A percentile compares a stretch with the other conserved stretches of the same genome.
Conservation (phyloP, 2,113 vertebrate species). For the Corythoichthys haematopterus region DNA sequence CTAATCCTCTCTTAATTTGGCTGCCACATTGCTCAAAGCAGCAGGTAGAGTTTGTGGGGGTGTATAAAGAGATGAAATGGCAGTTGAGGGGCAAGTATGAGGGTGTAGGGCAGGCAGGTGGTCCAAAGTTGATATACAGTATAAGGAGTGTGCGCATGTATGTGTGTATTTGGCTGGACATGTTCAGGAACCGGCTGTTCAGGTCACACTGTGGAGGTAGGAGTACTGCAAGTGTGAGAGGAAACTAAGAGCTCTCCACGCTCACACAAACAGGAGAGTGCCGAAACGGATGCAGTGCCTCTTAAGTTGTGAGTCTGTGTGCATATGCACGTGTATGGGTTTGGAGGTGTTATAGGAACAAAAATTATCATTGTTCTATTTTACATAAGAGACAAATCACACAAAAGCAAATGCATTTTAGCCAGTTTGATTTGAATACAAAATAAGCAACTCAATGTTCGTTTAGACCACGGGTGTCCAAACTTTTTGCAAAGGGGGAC, state of each 20-base stretch:
- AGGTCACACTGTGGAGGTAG: slow-evolving; percentile 46
- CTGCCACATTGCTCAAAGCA: slow-evolving; percentile 47
- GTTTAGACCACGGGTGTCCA: no score
- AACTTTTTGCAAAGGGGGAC: no score
- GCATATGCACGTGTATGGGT: not conserved
- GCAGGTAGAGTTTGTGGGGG: slow-evolving; percentile 42
- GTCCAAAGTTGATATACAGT: slow-evolving; percentile 34
- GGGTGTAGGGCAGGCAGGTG: slow-evolving; percentile 21
- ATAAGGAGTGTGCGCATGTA: slow-evolving; percentile 9
- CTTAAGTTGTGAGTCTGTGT: not conserved
- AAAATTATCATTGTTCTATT: not conserved
- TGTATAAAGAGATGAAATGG: slow-evolving; percentile 35
- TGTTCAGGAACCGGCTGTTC: slow-evolving; percentile 16
- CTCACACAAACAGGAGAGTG: slow-evolving; percentile 9
- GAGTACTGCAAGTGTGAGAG: slow-evolving; percentile 41
- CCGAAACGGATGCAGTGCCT: slow-evolving; percentile 9
- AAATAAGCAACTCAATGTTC: no score
- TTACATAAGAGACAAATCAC: not conserved
- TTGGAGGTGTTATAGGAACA: not conserved
- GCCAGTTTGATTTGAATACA: not conserved
- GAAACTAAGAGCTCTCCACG: slow-evolving; percentile 39
- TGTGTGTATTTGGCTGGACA: slow-evolving; percentile 18
- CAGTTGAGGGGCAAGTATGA: slow-evolving; percentile 18
- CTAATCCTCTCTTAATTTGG: slow-evolving; percentile 23
- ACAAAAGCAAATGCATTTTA: not conserved